Evolutionary conservation across 2,797 vertebrate genomes (phyloP).

Genomic region (Mallotus villosus): DNA sequence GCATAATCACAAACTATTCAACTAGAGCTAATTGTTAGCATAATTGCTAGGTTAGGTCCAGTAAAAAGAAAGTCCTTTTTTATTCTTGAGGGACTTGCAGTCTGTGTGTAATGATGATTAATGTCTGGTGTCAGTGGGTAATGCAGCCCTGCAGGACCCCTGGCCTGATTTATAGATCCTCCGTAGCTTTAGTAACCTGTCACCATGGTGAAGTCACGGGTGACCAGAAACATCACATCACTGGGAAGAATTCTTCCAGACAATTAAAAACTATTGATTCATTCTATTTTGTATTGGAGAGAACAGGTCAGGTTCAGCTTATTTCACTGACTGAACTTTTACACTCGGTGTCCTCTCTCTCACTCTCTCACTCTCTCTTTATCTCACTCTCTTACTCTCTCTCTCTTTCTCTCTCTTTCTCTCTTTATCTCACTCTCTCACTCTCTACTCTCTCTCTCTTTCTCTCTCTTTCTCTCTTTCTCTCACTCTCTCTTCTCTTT

Average conservation of each 20-base stretch:
- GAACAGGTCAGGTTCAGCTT: neutral
- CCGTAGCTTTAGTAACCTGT: conserved; percentile 51
- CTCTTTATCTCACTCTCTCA: neutral
- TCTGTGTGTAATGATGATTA: conserved; percentile 55
- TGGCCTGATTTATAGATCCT: conserved; percentile 42
- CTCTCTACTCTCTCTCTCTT: neutral
- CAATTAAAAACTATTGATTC: conserved; percentile 42
- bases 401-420: neutral
- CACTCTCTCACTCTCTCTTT: neutral
- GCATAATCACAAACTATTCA: neutral
- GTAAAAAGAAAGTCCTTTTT: neutral
- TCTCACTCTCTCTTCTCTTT: neutral
- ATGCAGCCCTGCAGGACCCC: conserved; percentile 48
- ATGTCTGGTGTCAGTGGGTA: conserved; percentile 64
- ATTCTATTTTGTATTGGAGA: neutral
- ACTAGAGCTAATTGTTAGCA: neutral
- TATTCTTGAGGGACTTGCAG: neutral
- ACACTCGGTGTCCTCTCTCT: neutral
- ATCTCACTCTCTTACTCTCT: neutral
- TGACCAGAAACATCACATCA: conserved; percentile 65
- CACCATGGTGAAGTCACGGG: conserved; percentile 57
- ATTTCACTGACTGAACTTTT: neutral
- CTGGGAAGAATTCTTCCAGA: conserved; percentile 27
- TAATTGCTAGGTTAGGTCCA: neutral
- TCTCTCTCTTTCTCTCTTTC: neutral